Base-by-base conservation (phyloP, 2,888 invertebrate species). In the Brachylomia viminalis region DNA sequence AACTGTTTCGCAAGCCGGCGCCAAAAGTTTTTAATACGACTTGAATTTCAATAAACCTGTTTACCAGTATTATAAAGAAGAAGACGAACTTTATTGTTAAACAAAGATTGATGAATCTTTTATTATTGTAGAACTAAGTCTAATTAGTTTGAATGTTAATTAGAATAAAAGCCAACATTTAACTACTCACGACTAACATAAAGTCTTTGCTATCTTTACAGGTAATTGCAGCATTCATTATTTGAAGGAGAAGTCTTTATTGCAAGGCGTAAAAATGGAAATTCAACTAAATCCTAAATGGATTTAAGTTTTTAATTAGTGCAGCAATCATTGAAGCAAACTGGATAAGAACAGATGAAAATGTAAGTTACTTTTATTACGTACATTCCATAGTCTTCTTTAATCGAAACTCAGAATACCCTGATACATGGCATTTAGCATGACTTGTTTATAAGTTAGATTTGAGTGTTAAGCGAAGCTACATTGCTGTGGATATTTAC, bases 201-300 rank as follows among this genome's bases (percentile, higher is more conserved):
- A 23, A 49, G 11, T 13, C 45, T 80, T 68, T 64, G 10, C 33
- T 77, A 56, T 84, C 54, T 80, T 83, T 83, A 17, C 83, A 83
- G 83, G 83, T 83, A 83, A 80, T 52, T 75, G 82, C 79, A 64
- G 59, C 52, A 10, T 52, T 30, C 49, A 71, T 84, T 68, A 33
- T 45, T 52, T 38, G 30, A 64, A 64, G 30, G 33, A 30, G 52
- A 61, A 47, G 30, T 56, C 58, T 76, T 77, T 64, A 80, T 71
- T n/a, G n/a, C 49, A 27, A 67, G 66, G 13, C 27, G 47, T 68
- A 38, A 76, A 80, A 72, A 58, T 75, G 80, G 75, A 80, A 64
- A 45, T 58, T 33, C 23, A 49, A 75, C 20, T 11, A 33, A 27
- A n/a, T 42, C 3, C 1, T 27, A 30, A 1, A 13, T 49, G 20